Evolutionary conservation across 1,140 invertebrate genomes (phyloP).

Genomic region (Zaprionus gabonicus): DNA sequence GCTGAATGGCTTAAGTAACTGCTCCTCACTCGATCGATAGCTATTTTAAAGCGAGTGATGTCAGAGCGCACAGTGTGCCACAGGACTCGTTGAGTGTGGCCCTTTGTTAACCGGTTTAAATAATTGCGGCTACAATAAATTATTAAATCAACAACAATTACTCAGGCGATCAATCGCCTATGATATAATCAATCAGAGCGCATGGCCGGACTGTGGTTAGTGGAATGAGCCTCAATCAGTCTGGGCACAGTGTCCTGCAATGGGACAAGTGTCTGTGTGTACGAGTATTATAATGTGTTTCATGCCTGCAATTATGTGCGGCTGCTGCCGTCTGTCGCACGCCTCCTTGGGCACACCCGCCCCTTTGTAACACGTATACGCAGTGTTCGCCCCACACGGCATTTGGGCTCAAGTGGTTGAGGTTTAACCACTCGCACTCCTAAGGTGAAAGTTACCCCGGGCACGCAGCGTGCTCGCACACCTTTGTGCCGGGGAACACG

Average conservation of each 20-base stretch:
- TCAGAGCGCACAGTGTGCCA: constrained; percentile 35
- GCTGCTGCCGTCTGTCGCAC: constrained; percentile 1
- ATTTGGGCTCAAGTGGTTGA: constrained; percentile 49
- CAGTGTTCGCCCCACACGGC: constrained; percentile 36
- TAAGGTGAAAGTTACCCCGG: constrained; percentile 23
- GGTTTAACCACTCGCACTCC: constrained; percentile 18
- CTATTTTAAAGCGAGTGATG: constrained; percentile 49
- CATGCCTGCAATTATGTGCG: constrained; percentile 74
- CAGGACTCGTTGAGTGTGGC: not conserved
- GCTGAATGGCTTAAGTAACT: not conserved
- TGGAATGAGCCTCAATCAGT: constrained; percentile 45
- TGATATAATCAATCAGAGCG: constrained; percentile 70
- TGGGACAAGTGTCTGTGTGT: constrained; percentile 17
- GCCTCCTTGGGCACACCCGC: not conserved
- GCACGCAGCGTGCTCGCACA: not conserved
- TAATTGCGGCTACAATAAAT: constrained; percentile 72
- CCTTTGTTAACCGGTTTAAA: constrained; percentile 62
- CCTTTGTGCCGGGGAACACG: not conserved
- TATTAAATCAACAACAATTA: constrained; percentile 82
- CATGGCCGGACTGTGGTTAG: constrained; percentile 28
- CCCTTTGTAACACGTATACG: constrained; percentile 60
- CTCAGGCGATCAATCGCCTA: constrained; percentile 56
- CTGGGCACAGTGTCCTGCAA: constrained; percentile 14
- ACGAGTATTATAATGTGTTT: constrained; percentile 69
- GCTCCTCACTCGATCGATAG: constrained; percentile 32